Evolutionary conservation across 2,888 invertebrate genomes (phyloP).

Genomic region (Cetonia aurata): DNA sequence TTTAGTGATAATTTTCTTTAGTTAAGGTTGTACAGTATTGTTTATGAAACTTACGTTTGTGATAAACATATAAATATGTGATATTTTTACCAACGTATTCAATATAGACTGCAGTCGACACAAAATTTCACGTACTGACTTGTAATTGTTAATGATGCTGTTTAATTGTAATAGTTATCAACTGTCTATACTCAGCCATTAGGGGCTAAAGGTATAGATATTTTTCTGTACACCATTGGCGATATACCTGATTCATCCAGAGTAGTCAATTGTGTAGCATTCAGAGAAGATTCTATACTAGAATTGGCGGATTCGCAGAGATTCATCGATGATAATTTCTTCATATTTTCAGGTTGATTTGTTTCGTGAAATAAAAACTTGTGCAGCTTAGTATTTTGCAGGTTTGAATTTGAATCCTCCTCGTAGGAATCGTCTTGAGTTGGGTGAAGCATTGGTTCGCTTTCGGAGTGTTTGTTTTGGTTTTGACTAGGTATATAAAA

Average conservation of each 20-base stretch:
- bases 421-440: slow-evolving; percentile 50
- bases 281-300: slow-evolving; percentile 53
- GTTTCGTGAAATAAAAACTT: slow-evolving; percentile 32
- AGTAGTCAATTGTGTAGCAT: slow-evolving; percentile 59
- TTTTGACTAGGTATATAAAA: slow-evolving; percentile 53
- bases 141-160: too few relatives aligned
- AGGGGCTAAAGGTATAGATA: slow-evolving; percentile 61
- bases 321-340: not conserved
- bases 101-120: too few relatives aligned
- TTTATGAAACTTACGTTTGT: too few relatives aligned
- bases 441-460: slow-evolving; percentile 45
- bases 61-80: too few relatives aligned
- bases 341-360: slow-evolving; percentile 1
- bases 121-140: too few relatives aligned
- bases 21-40: too few relatives aligned
- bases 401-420: slow-evolving; percentile 61
- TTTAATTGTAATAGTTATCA: too few relatives aligned
- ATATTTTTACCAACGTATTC: too few relatives aligned
- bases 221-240: slow-evolving; percentile 54
- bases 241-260: slow-evolving; percentile 57
- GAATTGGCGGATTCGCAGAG: slow-evolving; percentile 35
- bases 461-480: slow-evolving; percentile 49
- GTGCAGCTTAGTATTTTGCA: slow-evolving; percentile 58
- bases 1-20: too few relatives aligned
- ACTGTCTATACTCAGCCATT: slow-evolving; percentile 62